Conservation (phyloP, 2,888 invertebrate species). For the Alloscopus bannaensis region DNA sequence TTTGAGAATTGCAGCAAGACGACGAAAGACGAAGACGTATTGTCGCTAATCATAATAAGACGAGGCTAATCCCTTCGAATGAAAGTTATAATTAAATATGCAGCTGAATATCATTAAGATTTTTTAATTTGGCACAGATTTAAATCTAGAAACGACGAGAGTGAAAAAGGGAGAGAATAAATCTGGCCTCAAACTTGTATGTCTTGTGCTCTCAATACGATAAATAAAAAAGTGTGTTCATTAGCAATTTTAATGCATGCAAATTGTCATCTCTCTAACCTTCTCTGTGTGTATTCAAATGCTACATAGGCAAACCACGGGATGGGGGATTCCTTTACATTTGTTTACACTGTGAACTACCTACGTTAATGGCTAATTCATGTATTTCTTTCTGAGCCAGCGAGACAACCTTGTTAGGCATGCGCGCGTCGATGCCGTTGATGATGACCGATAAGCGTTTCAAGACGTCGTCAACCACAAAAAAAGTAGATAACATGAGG, state of each 20-base stretch:
- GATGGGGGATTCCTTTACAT: neutral
- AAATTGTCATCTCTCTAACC: slow-evolving; percentile 14
- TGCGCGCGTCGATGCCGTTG: too few relatives aligned
- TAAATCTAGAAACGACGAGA: too few relatives aligned
- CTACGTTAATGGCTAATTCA: slow-evolving; percentile 7
- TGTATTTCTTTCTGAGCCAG: neutral
- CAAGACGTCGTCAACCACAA: neutral
- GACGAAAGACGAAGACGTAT: neutral
- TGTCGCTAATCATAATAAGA: too few relatives aligned
- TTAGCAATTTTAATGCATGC: slow-evolving; percentile 20
- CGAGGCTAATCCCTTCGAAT: too few relatives aligned
- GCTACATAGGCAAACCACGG: too few relatives aligned
- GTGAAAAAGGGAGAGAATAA: too few relatives aligned
- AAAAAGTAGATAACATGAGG: too few relatives aligned
- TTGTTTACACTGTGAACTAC: neutral
- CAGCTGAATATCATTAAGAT: too few relatives aligned
- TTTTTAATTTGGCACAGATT: too few relatives aligned
- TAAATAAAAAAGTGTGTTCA: slow-evolving; percentile 12
- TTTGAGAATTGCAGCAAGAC: neutral
- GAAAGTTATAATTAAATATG: too few relatives aligned
- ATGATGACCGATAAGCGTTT: neutral
- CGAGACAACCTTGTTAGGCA: slow-evolving; percentile 28
- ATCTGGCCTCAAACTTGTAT: neutral
- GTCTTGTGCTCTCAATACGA: slow-evolving; percentile 6
- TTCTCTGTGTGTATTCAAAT: too few relatives aligned